Percentiles rank a stretch among this genome's conserved stretches.
Evolutionary conservation across 2,888 invertebrate species (phyloP).

Genomic region (Operophtera brumata): DNA sequence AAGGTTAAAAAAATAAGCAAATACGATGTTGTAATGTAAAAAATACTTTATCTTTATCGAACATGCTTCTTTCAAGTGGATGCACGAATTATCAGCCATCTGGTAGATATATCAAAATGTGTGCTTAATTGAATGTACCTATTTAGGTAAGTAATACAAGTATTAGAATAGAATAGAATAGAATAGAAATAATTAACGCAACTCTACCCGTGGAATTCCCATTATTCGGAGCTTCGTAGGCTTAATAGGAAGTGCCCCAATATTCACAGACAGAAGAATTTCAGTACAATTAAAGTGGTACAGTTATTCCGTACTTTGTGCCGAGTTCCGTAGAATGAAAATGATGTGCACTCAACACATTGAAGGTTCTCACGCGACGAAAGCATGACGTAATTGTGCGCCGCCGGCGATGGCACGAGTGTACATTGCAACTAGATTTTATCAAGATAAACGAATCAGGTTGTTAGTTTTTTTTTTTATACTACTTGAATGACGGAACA

Average conservation of each 20-base stretch:
- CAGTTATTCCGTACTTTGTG: conserved; percentile 26
- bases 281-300: conserved; percentile 14
- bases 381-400: conserved; percentile 64
- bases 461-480: too few species aligned
- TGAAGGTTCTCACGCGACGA: conserved; percentile 73
- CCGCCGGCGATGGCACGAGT: conserved; percentile 33
- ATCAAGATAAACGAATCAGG: conserved; percentile 5
- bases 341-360: conserved; percentile 56
- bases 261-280: conserved; percentile 5
- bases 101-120: too few species aligned
- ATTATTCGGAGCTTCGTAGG: conserved; percentile 5
- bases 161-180: too few species aligned
- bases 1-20: too few species aligned
- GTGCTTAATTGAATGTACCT: neutral
- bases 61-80: too few species aligned
- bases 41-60: too few species aligned
- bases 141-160: neutral
- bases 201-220: neutral
- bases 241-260: conserved; percentile 9
- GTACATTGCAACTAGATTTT: conserved; percentile 9
- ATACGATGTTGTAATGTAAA: too few species aligned
- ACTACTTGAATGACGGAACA: too few species aligned
- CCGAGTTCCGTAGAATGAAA: conserved; percentile 64
- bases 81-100: too few species aligned
- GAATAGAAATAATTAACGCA: too few species aligned